Conservation (phyloP, 2,113 vertebrate species). For the Sylvia atricapilla region DNA sequence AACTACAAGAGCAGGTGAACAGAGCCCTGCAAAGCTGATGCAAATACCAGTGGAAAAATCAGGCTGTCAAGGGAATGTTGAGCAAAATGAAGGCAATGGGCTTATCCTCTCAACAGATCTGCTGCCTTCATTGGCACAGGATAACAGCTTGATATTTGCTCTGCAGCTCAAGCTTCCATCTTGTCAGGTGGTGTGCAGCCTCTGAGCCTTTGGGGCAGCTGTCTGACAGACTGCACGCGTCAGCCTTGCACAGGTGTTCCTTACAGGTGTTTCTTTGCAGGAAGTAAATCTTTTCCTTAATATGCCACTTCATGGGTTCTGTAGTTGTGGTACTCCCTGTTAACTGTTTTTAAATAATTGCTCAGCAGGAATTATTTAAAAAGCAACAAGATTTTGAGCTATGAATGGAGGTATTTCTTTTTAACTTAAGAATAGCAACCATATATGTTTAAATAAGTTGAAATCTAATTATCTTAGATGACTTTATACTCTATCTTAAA, state of each 20-base stretch:
- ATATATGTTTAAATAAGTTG: background rate
- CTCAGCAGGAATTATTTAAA: background rate
- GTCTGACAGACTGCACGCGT: background rate
- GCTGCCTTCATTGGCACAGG: background rate
- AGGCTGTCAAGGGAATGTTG: background rate
- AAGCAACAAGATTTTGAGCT: background rate
- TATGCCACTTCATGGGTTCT: background rate
- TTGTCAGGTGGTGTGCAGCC: background rate
- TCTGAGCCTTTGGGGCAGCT: background rate
- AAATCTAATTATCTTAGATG: background rate
- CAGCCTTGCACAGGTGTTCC: background rate
- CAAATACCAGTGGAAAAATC: background rate
- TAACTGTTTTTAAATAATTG: background rate
- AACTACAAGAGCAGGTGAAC: background rate
- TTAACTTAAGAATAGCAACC: background rate
- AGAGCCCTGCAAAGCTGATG: background rate
- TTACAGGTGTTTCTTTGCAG: background rate
- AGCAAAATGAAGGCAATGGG: accelerated
- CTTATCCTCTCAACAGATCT: background rate
- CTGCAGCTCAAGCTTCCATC: background rate
- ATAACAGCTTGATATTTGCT: background rate
- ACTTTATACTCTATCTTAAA: background rate
- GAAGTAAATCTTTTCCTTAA: background rate
- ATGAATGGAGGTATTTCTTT: background rate
- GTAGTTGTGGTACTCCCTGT: background rate